Percentiles rank a stretch among this genome's conserved stretches.
Conservation (phyloP, 2,888 invertebrate genomes). For the Tetropium fuscum region DNA sequence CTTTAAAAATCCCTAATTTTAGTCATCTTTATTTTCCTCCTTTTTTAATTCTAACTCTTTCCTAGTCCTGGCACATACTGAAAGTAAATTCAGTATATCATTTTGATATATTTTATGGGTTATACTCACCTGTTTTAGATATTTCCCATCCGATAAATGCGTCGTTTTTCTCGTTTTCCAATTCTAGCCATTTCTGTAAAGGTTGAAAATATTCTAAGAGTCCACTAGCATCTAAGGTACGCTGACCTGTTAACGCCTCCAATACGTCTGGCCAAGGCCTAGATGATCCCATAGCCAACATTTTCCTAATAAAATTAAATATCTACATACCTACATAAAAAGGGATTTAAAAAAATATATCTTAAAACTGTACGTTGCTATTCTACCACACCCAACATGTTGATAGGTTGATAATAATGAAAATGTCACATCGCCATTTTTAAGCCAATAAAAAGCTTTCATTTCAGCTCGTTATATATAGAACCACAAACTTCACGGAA, state of each 20-base stretch:
- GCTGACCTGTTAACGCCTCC: conserved; percentile 81
- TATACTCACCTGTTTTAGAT: conserved; percentile 51
- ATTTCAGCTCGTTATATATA: no score
- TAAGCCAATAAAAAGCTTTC: no score
- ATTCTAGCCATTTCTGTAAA: conserved; percentile 78
- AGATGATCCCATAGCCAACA: conserved; percentile 80
- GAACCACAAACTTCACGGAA: no score
- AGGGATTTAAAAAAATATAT: no score
- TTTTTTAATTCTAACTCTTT: conserved; percentile 44
- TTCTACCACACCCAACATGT: no score
- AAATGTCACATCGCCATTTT: no score
- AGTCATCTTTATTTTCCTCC: no score
- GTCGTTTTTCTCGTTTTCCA: conserved; percentile 78
- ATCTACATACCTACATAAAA: no score
- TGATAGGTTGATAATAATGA: no score
- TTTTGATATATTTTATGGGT: not conserved
- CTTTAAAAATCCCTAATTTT: no score
- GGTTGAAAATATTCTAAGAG: conserved; percentile 86
- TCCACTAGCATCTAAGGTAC: conserved; percentile 80
- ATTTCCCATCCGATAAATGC: conserved; percentile 75
- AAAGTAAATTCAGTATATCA: conserved; percentile 20
- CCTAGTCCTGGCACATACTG: conserved; percentile 47
- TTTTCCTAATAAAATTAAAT: conserved; percentile 68
- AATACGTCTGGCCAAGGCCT: conserved; percentile 89
- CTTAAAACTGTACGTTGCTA: no score